phyloP scores from a whole-genome alignment of 2,888 invertebrate genomes.

The Dicranocentrus wangi region DNA sequence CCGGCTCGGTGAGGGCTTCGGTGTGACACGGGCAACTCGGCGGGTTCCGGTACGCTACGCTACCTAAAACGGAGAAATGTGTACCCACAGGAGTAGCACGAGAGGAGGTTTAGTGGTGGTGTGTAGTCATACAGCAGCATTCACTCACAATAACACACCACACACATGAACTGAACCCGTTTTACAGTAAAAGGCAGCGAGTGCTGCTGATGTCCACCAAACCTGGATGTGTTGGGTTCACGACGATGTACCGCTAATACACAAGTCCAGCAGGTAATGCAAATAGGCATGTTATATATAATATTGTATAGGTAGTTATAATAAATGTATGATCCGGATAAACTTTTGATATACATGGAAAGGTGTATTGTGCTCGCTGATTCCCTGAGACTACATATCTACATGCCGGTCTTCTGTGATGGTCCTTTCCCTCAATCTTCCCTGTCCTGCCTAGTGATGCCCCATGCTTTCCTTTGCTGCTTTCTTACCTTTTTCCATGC shows the following conservation, averaged over 20 bases:
- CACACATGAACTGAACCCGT: no score
- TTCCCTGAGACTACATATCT: no score
- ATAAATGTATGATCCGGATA: no score
- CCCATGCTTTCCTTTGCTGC: slow-evolving; percentile 23
- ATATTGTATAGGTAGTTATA: no score
- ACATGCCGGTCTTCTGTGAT: slow-evolving; percentile 16
- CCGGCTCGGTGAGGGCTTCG: slow-evolving; percentile 41
- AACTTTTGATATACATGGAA: not conserved
- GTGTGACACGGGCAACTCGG: slow-evolving; percentile 41
- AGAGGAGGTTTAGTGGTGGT: not conserved
- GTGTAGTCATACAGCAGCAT: not conserved
- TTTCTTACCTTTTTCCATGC: slow-evolving; percentile 33
- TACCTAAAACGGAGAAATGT: slow-evolving; percentile 30
- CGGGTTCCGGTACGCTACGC: slow-evolving; percentile 42
- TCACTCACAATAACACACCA: no score
- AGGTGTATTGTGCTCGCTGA: slow-evolving; percentile 13
- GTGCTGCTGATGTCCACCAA: no score
- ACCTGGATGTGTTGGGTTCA: no score
- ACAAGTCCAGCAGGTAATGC: no score
- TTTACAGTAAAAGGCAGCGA: no score
- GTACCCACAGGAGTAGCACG: slow-evolving; percentile 33
- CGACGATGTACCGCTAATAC: no score
- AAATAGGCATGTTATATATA: no score
- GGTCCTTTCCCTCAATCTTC: slow-evolving; percentile 2
- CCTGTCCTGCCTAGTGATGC: not conserved